These are phyloP conservation scores for Columbina picui DNA, from an alignment of 2,113 vertebrate species.

Conservation along the genomic window DNA sequence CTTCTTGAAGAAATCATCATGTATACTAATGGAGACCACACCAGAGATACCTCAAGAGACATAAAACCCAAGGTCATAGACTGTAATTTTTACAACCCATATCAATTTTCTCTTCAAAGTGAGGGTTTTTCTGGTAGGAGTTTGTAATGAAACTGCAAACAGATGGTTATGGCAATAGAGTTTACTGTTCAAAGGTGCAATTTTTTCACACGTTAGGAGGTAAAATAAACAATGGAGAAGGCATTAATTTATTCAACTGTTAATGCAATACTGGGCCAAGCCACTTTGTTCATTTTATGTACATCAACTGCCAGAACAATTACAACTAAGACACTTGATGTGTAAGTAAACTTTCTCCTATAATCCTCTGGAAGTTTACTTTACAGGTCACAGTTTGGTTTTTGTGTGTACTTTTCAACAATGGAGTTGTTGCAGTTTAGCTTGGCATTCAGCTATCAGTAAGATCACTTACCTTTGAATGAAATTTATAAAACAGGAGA, in stretches of 20 bases:
- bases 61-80: slow-evolving; percentile 47
- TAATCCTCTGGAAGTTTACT: slow-evolving; percentile 62
- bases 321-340: slow-evolving; percentile 58
- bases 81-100: slow-evolving; percentile 59
- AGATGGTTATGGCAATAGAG: slow-evolving; percentile 51
- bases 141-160: slow-evolving; percentile 67
- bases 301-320: slow-evolving; percentile 62
- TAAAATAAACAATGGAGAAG: slow-evolving; percentile 71
- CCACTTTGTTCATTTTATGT: slow-evolving; percentile 60
- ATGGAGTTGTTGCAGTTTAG: slow-evolving; percentile 44
- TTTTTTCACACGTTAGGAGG: slow-evolving; percentile 70
- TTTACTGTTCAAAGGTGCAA: slow-evolving; percentile 64
- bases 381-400: slow-evolving; percentile 58
- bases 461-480: slow-evolving; percentile 23
- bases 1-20: background rate
- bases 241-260: slow-evolving; percentile 68
- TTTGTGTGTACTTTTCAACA: slow-evolving; percentile 64
- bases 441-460: slow-evolving; percentile 52
- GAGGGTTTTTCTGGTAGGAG: slow-evolving; percentile 57
- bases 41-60: slow-evolving; percentile 3
- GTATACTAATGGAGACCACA: background rate
- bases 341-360: slow-evolving; percentile 53
- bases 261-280: slow-evolving; percentile 58
- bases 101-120: slow-evolving; percentile 70
- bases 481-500: slow-evolving; percentile 37